These are phyloP conservation scores for Aurelia coerulea DNA, from an alignment of 30 jellyfish, hydroid and myxozoan species.

Conservation along the genomic window DNA sequence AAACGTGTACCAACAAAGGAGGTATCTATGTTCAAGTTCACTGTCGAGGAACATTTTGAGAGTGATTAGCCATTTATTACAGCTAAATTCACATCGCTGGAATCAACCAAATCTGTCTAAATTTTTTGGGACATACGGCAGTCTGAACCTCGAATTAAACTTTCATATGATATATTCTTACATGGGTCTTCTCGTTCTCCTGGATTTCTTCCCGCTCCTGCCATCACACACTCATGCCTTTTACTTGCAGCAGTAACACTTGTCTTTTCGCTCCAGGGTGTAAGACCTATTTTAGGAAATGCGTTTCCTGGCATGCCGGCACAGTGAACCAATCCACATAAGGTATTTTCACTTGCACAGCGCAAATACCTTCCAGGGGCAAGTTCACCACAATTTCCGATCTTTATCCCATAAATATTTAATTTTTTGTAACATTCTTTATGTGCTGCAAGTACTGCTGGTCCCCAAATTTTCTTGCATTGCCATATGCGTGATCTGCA, in stretches of 20 bases:
- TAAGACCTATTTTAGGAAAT: constrained; percentile 38
- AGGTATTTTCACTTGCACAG: constrained; percentile 15
- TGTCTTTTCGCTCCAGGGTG: background rate
- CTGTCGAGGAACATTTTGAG: too few relatives aligned
- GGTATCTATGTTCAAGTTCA: too few relatives aligned
- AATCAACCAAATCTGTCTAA: too few relatives aligned
- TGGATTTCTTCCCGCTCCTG: constrained; percentile 15
- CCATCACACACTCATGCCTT: constrained; percentile 5
- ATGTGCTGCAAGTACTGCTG: constrained; percentile 10
- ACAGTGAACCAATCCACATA: constrained; percentile 56
- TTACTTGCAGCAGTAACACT: too few relatives aligned
- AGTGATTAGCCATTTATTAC: too few relatives aligned
- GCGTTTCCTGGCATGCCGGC: background rate
- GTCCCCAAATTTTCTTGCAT: constrained; percentile 61
- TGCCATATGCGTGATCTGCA: constrained; percentile 47
- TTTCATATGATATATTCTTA: background rate
- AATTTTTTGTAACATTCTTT: constrained; percentile 16
- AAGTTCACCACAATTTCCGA: constrained; percentile 61
- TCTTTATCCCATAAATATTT: constrained; percentile 34
- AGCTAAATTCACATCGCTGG: too few relatives aligned
- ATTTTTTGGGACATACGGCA: too few relatives aligned
- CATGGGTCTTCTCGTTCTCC: constrained; percentile 36
- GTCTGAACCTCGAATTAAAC: too few relatives aligned
- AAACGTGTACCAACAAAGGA: too few relatives aligned
- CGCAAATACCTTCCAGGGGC: constrained; percentile 22